Base-by-base conservation (phyloP, 2,888 invertebrate genomes). In the Clunio marinus region DNA sequence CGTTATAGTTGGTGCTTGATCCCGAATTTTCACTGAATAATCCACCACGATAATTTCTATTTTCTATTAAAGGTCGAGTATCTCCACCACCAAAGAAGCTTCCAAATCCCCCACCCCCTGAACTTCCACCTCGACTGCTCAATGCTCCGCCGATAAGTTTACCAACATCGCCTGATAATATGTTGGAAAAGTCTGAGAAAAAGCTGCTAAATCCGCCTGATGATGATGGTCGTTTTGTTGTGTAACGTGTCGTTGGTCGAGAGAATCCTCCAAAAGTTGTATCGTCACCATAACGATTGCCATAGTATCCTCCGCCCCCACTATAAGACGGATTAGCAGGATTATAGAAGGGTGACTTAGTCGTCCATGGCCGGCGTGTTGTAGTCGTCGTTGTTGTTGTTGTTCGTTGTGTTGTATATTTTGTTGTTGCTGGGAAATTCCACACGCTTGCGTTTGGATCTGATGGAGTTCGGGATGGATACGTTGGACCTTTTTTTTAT, bases 211-310 rank as follows among this genome's bases (percentile, higher is more conserved):
- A 45, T 22, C 32, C 32, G 10, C 55, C 55, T 13, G 66, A 67
- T 27, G 63, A 66, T 32, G 58, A 58, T 32, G 68, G 68, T 24
- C 68, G 57, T 41, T 15, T 57, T 24, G 68, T 68, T 28, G 68
- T 37, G 20, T 35, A 60, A 3, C 60, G 17, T 5, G 37, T 60
- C 8, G 68, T 25, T 15, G 37, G n/a, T 17, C 58, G 37, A 10
- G 57, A 57, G 15, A 37, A 35, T 4, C 57, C 57, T n/a, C 37
- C 37, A 41, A 27, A 57, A 27, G 25, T 37, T 63, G 63, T 22
- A 58, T 58, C 58, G 27, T 67, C 66, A 25, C 41, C 68, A 15
- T 58, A 68, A 27, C 68, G 68, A 68, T 58, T 68, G 57, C 58
- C 58, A 55, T 27, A 58, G 37, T 41, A 68, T 4, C 58, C 28